Conservation (phyloP, 2,888 invertebrate species). For the Gari tellinella region DNA sequence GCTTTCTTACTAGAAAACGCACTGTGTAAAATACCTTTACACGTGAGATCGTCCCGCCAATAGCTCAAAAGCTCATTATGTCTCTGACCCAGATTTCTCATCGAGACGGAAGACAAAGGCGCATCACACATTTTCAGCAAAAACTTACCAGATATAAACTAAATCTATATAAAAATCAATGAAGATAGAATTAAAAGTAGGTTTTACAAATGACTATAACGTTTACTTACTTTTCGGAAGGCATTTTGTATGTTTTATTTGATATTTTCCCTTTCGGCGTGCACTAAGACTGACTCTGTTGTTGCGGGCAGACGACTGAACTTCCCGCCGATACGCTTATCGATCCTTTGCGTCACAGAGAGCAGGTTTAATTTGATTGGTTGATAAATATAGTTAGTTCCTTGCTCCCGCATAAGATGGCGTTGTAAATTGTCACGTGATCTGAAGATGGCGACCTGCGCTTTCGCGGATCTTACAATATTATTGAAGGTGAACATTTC, state of each 20-base stretch:
- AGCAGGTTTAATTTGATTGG: slow-evolving; percentile 34
- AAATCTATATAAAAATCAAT: not conserved
- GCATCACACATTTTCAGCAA: not conserved
- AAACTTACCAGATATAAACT: slow-evolving; percentile 8
- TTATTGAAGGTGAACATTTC: slow-evolving; percentile 43
- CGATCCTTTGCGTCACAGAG: slow-evolving; percentile 43
- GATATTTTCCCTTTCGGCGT: slow-evolving; percentile 31
- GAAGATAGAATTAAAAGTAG: not conserved
- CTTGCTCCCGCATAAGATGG: slow-evolving; percentile 20
- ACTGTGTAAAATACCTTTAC: not conserved
- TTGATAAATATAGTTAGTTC: slow-evolving; percentile 18
- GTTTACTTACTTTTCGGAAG: slow-evolving; percentile 77
- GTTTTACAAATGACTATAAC: slow-evolving; percentile 11
- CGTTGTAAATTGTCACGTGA: slow-evolving; percentile 57
- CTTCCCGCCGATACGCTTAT: slow-evolving; percentile 73
- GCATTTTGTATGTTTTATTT: slow-evolving; percentile 66
- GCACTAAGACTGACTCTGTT: slow-evolving; percentile 30
- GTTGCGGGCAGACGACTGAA: slow-evolving; percentile 71
- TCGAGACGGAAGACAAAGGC: slow-evolving; percentile 51
- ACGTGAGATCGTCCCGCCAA: slow-evolving; percentile 1
- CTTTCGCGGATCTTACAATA: slow-evolving; percentile 40
- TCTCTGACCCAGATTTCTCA: slow-evolving; percentile 49
- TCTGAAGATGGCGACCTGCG: slow-evolving; percentile 62
- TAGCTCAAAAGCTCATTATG: slow-evolving; percentile 50
- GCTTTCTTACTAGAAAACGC: too few species aligned